phyloP scores from a whole-genome alignment of 2,888 invertebrate genomes.

The Anthophora plumipes region DNA sequence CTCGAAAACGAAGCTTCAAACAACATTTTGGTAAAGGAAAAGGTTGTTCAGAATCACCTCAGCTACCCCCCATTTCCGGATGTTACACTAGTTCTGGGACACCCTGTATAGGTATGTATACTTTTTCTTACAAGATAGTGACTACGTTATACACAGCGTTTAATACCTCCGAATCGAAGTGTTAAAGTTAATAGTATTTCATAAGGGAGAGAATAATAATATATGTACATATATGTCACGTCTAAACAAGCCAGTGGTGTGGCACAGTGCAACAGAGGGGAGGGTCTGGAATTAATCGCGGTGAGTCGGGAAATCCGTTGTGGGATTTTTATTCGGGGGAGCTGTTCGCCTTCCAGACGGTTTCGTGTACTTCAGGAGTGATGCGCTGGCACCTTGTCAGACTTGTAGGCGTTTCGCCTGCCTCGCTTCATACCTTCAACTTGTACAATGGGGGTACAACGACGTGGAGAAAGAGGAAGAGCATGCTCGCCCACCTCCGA shows the following conservation, averaged over 20 bases:
- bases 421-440: constrained; percentile 73
- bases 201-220: too few species aligned
- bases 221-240: too few species aligned
- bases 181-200: too few species aligned
- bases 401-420: constrained; percentile 77
- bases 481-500: constrained; percentile 76
- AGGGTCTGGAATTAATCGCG: constrained; percentile 55
- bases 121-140: too few species aligned
- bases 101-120: too few species aligned
- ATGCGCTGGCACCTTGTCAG: constrained; percentile 75
- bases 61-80: too few species aligned
- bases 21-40: too few species aligned
- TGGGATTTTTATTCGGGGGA: constrained; percentile 63
- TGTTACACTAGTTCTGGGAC: too few species aligned
- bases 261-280: constrained; percentile 4
- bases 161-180: too few species aligned
- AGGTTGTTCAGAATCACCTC: too few species aligned
- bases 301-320: constrained; percentile 57
- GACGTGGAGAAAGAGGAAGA: constrained; percentile 65
- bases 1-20: too few species aligned
- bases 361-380: constrained; percentile 73
- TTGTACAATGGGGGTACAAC: constrained; percentile 74
- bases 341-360: constrained; percentile 57
- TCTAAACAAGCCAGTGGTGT: neutral
- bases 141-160: too few species aligned